Conservation (phyloP, 2,113 vertebrate genomes). For the Microcebus tavaratra region DNA sequence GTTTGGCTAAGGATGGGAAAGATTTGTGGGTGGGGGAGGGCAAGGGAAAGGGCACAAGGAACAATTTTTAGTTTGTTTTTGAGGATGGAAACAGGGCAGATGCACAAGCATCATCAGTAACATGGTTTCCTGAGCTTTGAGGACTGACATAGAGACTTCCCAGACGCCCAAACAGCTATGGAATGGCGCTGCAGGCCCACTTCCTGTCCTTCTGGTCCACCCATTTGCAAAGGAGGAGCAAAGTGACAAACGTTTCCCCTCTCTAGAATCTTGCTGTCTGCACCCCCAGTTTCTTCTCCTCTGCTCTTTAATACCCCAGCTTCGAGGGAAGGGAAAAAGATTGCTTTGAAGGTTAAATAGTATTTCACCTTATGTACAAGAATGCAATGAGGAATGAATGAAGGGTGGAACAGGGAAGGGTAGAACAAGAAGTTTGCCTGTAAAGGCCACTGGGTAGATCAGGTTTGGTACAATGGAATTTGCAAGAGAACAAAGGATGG, state of each 20-base stretch:
- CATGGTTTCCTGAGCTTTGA: background rate
- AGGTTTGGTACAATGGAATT: background rate
- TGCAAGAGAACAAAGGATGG: background rate
- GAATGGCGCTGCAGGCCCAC: too few relatives aligned
- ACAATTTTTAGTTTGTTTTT: background rate
- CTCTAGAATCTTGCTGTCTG: background rate
- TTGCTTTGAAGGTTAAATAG: background rate
- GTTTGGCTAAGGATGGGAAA: background rate
- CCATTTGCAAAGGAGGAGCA: background rate
- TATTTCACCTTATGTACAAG: background rate
- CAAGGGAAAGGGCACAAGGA: background rate
- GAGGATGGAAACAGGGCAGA: background rate
- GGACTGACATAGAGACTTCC: background rate
- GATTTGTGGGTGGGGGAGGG: background rate
- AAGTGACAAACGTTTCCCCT: background rate
- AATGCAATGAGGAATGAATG: background rate
- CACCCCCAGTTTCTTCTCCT: background rate
- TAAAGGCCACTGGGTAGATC: background rate
- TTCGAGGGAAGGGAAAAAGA: background rate
- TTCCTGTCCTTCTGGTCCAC: background rate
- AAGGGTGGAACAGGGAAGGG: background rate
- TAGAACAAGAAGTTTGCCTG: background rate
- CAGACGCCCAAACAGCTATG: rapidly evolving
- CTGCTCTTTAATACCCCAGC: background rate
- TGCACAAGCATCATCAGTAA: background rate